These are phyloP conservation scores for Coronaproctus castanopsis DNA, from an alignment of 2,888 invertebrate species.

Conservation along the genomic window DNA sequence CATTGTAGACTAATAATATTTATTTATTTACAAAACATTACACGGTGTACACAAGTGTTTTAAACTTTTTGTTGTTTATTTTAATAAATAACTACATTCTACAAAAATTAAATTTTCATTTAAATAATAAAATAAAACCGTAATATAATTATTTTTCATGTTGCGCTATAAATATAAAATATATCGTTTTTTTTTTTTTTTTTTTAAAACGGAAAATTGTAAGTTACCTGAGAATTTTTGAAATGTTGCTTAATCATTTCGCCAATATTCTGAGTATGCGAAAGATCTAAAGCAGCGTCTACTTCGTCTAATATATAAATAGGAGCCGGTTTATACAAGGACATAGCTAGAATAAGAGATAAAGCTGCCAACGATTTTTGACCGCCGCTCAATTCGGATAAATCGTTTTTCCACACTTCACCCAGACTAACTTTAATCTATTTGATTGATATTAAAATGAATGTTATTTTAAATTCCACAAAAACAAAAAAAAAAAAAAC, in stretches of 20 bases:
- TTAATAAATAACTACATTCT: too few species aligned
- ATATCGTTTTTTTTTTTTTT: too few species aligned
- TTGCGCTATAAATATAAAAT: too few species aligned
- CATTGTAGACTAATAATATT: too few species aligned
- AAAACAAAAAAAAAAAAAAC: too few species aligned
- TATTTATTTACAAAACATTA: too few species aligned
- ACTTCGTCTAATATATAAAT: conserved; percentile 97
- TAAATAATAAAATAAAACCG: conserved; percentile 3
- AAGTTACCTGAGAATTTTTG: conserved; percentile 53
- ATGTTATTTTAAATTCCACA: too few species aligned
- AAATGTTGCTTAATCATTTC: conserved; percentile 81
- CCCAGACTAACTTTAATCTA: conserved; percentile 74
- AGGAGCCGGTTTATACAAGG: conserved; percentile 93
- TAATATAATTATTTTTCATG: conserved; percentile 7
- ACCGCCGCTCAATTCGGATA: conserved; percentile 90
- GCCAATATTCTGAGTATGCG: conserved; percentile 97
- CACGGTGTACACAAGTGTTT: too few species aligned
- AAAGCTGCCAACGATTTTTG: conserved; percentile 89
- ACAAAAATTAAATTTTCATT: too few species aligned
- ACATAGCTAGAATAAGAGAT: conserved; percentile 85
- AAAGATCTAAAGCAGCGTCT: conserved; percentile 91
- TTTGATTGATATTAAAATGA: too few species aligned
- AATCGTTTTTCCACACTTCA: conserved; percentile 83
- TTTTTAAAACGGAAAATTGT: not conserved
- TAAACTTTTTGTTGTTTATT: too few species aligned